Evolutionary conservation across 1,140 invertebrate genomes (phyloP).

Genomic region (Zaprionus africanus): DNA sequence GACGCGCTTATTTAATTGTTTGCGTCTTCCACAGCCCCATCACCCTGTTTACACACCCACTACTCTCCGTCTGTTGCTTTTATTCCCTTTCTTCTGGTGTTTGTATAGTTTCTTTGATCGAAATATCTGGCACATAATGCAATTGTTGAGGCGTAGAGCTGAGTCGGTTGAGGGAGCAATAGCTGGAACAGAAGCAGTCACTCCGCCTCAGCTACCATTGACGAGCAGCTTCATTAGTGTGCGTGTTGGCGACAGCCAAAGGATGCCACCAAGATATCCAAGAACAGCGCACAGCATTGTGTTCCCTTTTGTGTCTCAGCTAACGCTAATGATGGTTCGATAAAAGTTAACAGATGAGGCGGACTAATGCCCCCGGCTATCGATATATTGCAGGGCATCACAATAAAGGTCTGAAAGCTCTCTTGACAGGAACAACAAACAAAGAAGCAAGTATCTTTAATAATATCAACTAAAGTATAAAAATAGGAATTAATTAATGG

Average conservation of each 20-base stretch:
- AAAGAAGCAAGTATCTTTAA: too few relatives aligned
- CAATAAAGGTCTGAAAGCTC: not conserved
- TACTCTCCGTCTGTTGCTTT: slow-evolving; percentile 22
- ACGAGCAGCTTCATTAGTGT: slow-evolving; percentile 60
- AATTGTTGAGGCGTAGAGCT: slow-evolving; percentile 42
- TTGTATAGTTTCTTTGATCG: slow-evolving; percentile 60
- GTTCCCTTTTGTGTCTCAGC: slow-evolving; percentile 5
- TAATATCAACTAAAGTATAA: not conserved
- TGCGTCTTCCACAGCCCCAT: not conserved
- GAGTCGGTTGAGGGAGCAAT: not conserved
- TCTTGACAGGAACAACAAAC: too few relatives aligned
- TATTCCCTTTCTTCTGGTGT: slow-evolving; percentile 32
- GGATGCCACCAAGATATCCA: slow-evolving; percentile 17
- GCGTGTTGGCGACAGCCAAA: slow-evolving; percentile 34
- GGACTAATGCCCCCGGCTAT: not conserved
- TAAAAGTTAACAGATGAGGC: not conserved
- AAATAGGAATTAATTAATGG: too few relatives aligned
- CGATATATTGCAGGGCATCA: not conserved
- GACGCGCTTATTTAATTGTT: slow-evolving; percentile 72
- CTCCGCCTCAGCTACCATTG: slow-evolving; percentile 39
- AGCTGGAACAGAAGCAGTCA: not conserved
- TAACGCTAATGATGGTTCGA: not conserved
- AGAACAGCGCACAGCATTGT: slow-evolving; percentile 14
- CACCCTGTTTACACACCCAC: not conserved
- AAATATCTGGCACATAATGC: slow-evolving; percentile 65